Conservation (phyloP, 2,888 invertebrate species). For the Drosophila quasianomalipes region DNA sequence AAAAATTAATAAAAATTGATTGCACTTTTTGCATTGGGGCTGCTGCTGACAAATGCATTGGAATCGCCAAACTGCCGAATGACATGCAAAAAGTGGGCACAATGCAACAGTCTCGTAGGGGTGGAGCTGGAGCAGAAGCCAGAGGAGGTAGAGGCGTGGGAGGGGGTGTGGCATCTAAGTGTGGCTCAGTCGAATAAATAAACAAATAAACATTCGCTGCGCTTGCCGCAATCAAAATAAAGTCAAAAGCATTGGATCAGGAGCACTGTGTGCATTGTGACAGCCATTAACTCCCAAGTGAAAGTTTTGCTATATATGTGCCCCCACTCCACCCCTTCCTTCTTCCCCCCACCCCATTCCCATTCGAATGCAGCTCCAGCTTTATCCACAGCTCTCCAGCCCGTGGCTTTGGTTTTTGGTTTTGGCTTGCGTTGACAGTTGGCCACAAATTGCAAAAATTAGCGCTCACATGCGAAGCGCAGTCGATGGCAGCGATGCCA, state of each 20-base stretch:
- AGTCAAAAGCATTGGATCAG: slow-evolving; percentile 50
- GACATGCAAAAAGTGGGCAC: slow-evolving; percentile 62
- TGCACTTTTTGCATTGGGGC: slow-evolving; percentile 39
- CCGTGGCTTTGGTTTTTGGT: slow-evolving; percentile 39
- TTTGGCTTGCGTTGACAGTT: slow-evolving; percentile 65
- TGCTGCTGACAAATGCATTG: slow-evolving; percentile 50
- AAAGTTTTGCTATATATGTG: slow-evolving; percentile 59
- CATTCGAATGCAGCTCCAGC: slow-evolving; percentile 16
- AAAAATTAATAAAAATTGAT: slow-evolving; percentile 60
- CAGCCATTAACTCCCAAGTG: slow-evolving; percentile 58
- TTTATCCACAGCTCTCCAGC: slow-evolving; percentile 33
- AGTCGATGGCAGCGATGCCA: slow-evolving; percentile 43
- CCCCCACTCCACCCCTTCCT: neutral
- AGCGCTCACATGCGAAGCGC: slow-evolving; percentile 66
- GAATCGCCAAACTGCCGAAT: slow-evolving; percentile 40
- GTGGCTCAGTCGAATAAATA: slow-evolving; percentile 49
- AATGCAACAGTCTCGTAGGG: slow-evolving; percentile 14
- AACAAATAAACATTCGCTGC: slow-evolving; percentile 58
- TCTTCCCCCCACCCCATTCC: neutral
- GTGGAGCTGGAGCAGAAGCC: neutral
- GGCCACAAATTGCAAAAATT: slow-evolving; percentile 75
- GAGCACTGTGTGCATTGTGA: slow-evolving; percentile 33
- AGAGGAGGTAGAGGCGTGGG: neutral
- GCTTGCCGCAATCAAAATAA: slow-evolving; percentile 61
- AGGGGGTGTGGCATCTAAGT: slow-evolving; percentile 15